A percentile compares a stretch with the other conserved stretches of the same genome.
Evolutionary conservation across 2,797 vertebrate species (phyloP).

Genomic region (Acanthurus leucopareius): DNA sequence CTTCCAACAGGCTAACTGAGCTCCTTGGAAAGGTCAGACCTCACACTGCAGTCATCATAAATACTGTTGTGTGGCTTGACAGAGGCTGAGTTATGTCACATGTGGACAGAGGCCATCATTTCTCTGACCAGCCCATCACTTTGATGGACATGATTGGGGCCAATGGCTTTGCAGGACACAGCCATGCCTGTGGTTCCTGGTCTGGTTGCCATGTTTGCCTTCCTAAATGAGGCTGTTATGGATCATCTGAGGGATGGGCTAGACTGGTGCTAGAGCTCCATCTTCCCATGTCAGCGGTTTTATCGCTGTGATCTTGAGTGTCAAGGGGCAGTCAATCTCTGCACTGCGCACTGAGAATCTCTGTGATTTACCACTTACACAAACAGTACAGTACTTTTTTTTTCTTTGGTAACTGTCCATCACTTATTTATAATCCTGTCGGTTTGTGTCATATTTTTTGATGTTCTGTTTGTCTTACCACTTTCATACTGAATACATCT

Average conservation of each 20-base stretch:
- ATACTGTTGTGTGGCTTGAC: constrained; percentile 41
- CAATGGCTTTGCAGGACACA: constrained; percentile 46
- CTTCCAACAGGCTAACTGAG: constrained; percentile 19
- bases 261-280: constrained; percentile 46
- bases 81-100: constrained; percentile 58
- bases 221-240: constrained; percentile 41
- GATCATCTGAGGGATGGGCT: constrained; percentile 56
- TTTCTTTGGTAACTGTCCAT: constrained; percentile 23
- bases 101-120: constrained; percentile 60
- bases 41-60: constrained; percentile 46
- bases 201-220: constrained; percentile 53
- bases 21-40: constrained; percentile 31
- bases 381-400: constrained; percentile 14
- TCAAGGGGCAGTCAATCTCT: constrained; percentile 63
- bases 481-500: constrained; percentile 27
- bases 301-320: constrained; percentile 68
- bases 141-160: constrained; percentile 61
- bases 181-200: constrained; percentile 34
- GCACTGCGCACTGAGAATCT: constrained; percentile 25
- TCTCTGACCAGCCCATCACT: constrained; percentile 53
- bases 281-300: constrained; percentile 63
- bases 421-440: constrained; percentile 32
- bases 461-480: constrained; percentile 23
- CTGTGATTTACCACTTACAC: constrained; percentile 53
- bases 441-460: constrained; percentile 27